Percentiles rank a stretch among this genome's conserved stretches.
phyloP scores from a whole-genome alignment of 2,113 vertebrate genomes.

The Capreolus pygargus region DNA sequence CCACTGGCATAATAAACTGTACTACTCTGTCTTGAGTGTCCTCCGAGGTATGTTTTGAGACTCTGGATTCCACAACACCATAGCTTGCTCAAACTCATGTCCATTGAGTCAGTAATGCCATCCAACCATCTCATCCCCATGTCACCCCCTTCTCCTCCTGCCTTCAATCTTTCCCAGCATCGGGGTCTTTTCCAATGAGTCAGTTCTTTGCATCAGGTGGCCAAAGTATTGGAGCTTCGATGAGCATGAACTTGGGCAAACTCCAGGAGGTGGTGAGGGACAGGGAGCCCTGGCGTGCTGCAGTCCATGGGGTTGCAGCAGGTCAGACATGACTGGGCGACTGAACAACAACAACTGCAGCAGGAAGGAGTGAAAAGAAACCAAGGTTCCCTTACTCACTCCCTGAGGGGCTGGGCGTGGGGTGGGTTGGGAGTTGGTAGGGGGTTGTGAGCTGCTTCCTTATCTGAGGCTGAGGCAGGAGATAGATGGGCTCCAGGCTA shows the following conservation, averaged over 20 bases:
- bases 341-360: neutral
- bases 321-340: neutral
- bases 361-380: neutral
- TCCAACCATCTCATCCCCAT: neutral
- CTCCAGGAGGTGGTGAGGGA: neutral
- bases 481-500: neutral
- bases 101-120: neutral
- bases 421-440: neutral
- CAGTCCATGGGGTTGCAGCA: neutral
- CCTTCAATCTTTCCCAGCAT: neutral
- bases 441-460: neutral
- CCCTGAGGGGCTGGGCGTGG: neutral
- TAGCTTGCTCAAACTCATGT: neutral
- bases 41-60: neutral
- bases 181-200: neutral
- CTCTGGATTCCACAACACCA: neutral
- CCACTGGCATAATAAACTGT: neutral
- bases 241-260: neutral
- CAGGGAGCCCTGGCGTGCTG: neutral
- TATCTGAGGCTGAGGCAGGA: neutral
- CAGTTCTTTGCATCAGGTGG: neutral
- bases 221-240: neutral
- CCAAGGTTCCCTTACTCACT: neutral
- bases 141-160: neutral
- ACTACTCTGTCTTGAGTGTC: neutral